A percentile compares a stretch with the other conserved stretches of the same genome.
These are phyloP conservation scores for Ciconia stormi DNA, from an alignment of 2,113 vertebrate species.

Conservation along the genomic window DNA sequence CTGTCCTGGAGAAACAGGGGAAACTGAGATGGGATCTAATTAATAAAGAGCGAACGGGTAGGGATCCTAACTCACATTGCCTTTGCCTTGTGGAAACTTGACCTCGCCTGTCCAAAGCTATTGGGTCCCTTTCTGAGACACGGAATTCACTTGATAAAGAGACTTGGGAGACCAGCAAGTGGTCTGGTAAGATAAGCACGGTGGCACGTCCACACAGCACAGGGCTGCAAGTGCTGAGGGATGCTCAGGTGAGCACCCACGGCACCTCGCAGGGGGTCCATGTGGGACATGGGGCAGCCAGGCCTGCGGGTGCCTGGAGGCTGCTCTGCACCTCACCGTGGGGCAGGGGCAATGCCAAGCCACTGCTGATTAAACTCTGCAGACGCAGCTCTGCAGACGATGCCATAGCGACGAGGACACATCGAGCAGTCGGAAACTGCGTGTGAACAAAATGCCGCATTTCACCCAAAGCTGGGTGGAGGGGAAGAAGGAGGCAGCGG, in stretches of 20 bases:
- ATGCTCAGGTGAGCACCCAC: accelerated
- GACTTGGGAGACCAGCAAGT: background rate
- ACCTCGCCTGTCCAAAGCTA: background rate
- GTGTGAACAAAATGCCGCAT: background rate
- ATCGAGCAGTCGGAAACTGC: background rate
- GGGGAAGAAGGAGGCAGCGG: no score
- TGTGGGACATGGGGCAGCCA: background rate
- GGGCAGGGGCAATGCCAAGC: background rate
- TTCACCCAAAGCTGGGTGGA: background rate
- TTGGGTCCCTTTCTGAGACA: background rate
- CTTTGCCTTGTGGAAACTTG: background rate
- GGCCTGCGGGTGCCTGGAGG: background rate
- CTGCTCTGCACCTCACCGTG: accelerated
- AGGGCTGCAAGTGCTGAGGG: background rate
- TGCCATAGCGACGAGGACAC: background rate
- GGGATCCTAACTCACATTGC: background rate
- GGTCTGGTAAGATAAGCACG: background rate
- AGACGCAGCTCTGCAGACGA: background rate
- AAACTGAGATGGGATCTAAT: background rate
- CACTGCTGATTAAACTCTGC: background rate
- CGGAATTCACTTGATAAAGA: background rate
- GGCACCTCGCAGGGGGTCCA: background rate
- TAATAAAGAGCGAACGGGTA: background rate
- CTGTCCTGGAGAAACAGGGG: background rate
- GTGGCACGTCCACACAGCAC: background rate